These are phyloP conservation scores for Pharmacophagus antenor DNA, from an alignment of 2,888 invertebrate genomes.

Conservation along the genomic window DNA sequence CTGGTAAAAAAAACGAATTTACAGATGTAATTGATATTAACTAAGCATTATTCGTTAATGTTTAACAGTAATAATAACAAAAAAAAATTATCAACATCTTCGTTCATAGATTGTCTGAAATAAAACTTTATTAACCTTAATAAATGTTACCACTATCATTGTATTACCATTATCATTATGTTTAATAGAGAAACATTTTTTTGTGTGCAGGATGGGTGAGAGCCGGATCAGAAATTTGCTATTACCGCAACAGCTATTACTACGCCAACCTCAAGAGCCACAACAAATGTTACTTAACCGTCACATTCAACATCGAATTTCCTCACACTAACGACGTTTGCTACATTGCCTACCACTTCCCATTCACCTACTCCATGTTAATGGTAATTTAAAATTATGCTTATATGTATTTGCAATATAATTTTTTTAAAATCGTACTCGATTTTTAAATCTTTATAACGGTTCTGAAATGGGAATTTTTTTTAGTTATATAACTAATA, in stretches of 20 bases:
- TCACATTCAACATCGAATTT: constrained; percentile 89
- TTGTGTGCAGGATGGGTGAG: constrained; percentile 83
- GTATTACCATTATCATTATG: too few species aligned
- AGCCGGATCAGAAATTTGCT: constrained; percentile 88
- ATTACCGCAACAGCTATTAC: constrained; percentile 89
- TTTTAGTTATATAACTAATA: too few species aligned
- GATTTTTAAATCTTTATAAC: too few species aligned
- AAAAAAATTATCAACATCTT: background rate
- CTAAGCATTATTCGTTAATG: too few species aligned
- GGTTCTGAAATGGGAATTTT: too few species aligned
- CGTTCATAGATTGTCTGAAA: background rate
- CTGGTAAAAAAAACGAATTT: too few species aligned
- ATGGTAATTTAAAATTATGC: constrained; percentile 70
- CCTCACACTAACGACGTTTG: constrained; percentile 88
- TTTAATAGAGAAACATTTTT: background rate
- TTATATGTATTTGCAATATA: background rate
- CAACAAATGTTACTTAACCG: constrained; percentile 85
- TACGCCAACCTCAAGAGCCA: constrained; percentile 78
- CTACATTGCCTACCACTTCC: constrained; percentile 93
- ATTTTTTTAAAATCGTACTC: background rate
- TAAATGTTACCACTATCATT: too few species aligned
- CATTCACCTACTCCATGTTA: constrained; percentile 90
- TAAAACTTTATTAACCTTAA: too few species aligned
- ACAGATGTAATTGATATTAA: too few species aligned
- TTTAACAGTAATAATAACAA: background rate